Evolutionary conservation across 2,797 vertebrate species (phyloP).

Genomic region (Spondyliosoma cantharus): DNA sequence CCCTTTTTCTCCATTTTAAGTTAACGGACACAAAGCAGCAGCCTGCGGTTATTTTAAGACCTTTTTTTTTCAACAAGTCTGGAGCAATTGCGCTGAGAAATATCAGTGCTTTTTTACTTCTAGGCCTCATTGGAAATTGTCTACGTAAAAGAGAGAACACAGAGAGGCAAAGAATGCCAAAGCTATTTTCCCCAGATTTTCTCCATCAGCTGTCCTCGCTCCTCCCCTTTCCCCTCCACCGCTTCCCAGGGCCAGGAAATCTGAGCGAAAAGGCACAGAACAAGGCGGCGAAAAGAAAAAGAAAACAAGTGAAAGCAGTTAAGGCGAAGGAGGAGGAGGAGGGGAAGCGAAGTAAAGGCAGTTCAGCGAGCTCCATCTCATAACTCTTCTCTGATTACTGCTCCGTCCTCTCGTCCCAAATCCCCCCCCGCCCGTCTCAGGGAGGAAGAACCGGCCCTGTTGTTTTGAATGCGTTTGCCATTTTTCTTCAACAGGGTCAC

Average conservation of each 20-base stretch:
- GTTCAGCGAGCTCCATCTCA: slow-evolving; percentile 60
- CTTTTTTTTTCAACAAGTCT: slow-evolving; percentile 25
- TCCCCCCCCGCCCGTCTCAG: slow-evolving; percentile 27
- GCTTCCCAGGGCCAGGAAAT: slow-evolving; percentile 64
- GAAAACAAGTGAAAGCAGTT: slow-evolving; percentile 74
- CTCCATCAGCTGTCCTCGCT: slow-evolving; percentile 72
- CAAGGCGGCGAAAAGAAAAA: slow-evolving; percentile 61
- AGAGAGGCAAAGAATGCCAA: slow-evolving; percentile 63
- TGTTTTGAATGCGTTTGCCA: slow-evolving; percentile 59
- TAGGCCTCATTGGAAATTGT: slow-evolving; percentile 47
- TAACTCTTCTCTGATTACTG: slow-evolving; percentile 72
- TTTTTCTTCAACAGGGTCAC: slow-evolving; percentile 56
- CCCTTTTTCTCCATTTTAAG: slow-evolving; percentile 5
- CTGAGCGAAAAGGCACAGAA: slow-evolving; percentile 70
- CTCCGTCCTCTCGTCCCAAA: slow-evolving; percentile 53
- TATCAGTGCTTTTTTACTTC: slow-evolving; percentile 44
- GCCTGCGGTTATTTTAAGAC: slow-evolving; percentile 20
- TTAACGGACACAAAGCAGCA: slow-evolving; percentile 19
- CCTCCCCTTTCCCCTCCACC: slow-evolving; percentile 55
- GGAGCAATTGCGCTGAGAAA: slow-evolving; percentile 17
- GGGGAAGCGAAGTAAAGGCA: slow-evolving; percentile 29
- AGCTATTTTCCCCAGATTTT: slow-evolving; percentile 65
- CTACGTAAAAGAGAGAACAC: slow-evolving; percentile 35
- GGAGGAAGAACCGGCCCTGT: slow-evolving; percentile 55
- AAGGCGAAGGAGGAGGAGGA: slow-evolving; percentile 39